Conservation (phyloP, 2,888 invertebrate genomes). For the Herminia tarsipennalis region DNA sequence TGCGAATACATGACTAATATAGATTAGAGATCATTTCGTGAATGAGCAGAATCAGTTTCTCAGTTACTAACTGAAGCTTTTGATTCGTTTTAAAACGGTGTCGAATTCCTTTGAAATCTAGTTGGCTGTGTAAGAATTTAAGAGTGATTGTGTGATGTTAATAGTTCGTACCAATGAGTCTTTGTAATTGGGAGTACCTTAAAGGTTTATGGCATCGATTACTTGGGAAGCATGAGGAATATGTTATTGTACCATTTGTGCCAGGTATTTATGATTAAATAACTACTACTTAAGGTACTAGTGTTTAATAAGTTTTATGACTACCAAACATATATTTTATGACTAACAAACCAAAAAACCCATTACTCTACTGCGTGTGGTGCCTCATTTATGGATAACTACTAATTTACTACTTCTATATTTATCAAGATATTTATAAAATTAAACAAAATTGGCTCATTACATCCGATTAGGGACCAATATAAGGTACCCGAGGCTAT, state of each 20-base stretch:
- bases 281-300: too few species aligned
- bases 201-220: conserved; percentile 72
- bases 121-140: conserved; percentile 14
- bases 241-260: conserved; percentile 73
- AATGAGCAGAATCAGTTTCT: conserved; percentile 62
- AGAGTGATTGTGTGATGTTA: conserved; percentile 35
- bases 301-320: not conserved
- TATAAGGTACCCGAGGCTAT: too few species aligned
- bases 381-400: too few species aligned
- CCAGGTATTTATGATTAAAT: conserved; percentile 64
- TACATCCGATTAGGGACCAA: too few species aligned
- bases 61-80: conserved; percentile 62
- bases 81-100: conserved; percentile 47
- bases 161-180: conserved; percentile 30
- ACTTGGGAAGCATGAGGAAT: conserved; percentile 67
- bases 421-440: too few species aligned
- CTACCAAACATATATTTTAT: too few species aligned
- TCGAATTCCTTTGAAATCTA: conserved; percentile 30
- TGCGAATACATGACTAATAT: conserved; percentile 54
- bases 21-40: conserved; percentile 49
- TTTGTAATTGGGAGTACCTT: conserved; percentile 66
- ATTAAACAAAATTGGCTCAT: too few species aligned
- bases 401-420: too few species aligned
- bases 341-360: too few species aligned
- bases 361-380: too few species aligned